These are phyloP conservation scores for Thripadectes ignobilis DNA, from an alignment of 2,797 vertebrate genomes.

Conservation along the genomic window DNA sequence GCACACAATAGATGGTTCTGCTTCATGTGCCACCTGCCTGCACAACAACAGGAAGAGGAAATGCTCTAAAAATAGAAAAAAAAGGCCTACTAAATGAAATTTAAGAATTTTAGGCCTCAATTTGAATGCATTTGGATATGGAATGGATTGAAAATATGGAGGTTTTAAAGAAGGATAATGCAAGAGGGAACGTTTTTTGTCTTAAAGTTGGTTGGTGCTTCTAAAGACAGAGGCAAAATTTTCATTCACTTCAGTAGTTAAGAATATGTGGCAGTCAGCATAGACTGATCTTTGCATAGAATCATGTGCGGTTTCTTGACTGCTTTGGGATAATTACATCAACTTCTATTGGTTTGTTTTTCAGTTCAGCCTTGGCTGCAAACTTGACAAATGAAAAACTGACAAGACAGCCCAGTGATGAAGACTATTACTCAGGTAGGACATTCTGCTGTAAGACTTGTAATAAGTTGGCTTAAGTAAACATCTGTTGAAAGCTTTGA, in stretches of 20 bases:
- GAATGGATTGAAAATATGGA: neutral
- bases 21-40: conserved; percentile 7
- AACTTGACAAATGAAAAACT: conserved; percentile 69
- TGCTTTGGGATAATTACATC: neutral
- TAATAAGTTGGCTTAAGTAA: neutral
- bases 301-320: neutral
- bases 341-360: conserved; percentile 46
- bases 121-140: neutral
- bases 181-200: neutral
- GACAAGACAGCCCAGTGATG: conserved; percentile 48
- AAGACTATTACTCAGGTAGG: conserved; percentile 75
- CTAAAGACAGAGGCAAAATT: neutral
- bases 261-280: neutral
- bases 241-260: neutral
- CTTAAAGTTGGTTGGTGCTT: neutral
- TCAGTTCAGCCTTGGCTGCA: conserved; percentile 69
- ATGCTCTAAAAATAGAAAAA: conserved; percentile 28
- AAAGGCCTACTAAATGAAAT: neutral
- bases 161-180: neutral
- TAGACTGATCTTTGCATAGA: neutral
- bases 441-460: neutral
- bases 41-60: conserved; percentile 60
- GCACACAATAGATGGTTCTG: conserved; percentile 27
- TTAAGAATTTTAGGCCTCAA: neutral
- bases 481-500: neutral